Evolutionary conservation across 2,797 vertebrate species (phyloP), one percentile per base, ranked within the genome.

Genomic region (Paratrypauchen microcephalus): DNA sequence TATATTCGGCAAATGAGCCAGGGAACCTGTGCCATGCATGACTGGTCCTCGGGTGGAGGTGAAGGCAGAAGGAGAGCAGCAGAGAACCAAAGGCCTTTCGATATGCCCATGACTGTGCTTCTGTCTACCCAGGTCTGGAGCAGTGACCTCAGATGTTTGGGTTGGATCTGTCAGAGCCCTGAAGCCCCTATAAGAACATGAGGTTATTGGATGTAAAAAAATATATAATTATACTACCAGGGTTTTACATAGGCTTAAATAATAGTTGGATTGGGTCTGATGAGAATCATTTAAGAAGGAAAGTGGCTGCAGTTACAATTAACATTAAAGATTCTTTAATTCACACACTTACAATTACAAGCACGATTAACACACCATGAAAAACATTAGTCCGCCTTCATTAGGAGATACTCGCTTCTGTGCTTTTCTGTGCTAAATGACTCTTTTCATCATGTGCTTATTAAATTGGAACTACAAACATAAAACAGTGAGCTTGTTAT

Each of bases 1-100:
- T 90, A 83, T 88, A 83, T 81, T 89, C 55, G 36, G 79, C 72
- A 87, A 88, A 89, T 90, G 89, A 89, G 82, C 70, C 89, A 80
- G 83, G 73, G 73, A 87, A 70, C 65, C 15, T 64, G 69, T 72
- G 73, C 78, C 65, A 82, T 61, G 86, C 77, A 80, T 84, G 86
- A 83, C 74, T 86, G 83, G 71, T 77, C 75, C 64, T 67, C 67
- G 76, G 75, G 81, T 79, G 64, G 74, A 83, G 83, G 80, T 52
- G 16, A 75, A 79, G 83, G 75, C 82, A 65, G 58, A 52, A 61
- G 73, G 73, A 73, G 68, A 6, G 16, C 48, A 57, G 60, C 74
- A 69, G 71, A 75, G 71, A 80, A 78, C 77, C 75, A 65, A 75
- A 77, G 66, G 65, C 76, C 47, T 70, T 70, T 76, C 41, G 72